These are phyloP conservation scores for Dendroctonus valens DNA, from an alignment of 1,140 invertebrate species.

Conservation along the genomic window DNA sequence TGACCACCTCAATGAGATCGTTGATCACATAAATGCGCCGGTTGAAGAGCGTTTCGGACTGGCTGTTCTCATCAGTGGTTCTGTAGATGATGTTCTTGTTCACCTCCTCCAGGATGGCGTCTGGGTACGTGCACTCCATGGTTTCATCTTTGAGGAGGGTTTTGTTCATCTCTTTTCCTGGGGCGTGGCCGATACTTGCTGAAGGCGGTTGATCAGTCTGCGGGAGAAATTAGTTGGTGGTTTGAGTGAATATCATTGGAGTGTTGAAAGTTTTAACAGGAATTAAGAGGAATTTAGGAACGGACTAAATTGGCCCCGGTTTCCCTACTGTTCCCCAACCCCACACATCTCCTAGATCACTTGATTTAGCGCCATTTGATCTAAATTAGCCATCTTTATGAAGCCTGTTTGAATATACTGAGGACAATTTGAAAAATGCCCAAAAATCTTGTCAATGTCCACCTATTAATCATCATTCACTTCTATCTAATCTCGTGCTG, in stretches of 20 bases:
- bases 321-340: no score
- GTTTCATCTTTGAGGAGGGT: conserved; percentile 38
- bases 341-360: no score
- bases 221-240: conserved; percentile 36
- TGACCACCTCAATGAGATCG: conserved; percentile 72
- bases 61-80: conserved; percentile 44
- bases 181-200: conserved; percentile 26
- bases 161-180: conserved; percentile 40
- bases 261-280: not conserved
- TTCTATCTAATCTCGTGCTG: no score
- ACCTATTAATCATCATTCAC: no score
- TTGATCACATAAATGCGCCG: conserved; percentile 68
- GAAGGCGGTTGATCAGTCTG: conserved; percentile 37
- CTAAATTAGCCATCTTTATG: no score
- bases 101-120: conserved; percentile 41
- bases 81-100: conserved; percentile 43
- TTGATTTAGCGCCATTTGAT: no score
- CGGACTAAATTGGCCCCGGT: no score
- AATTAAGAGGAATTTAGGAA: no score
- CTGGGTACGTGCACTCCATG: conserved; percentile 42
- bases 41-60: conserved; percentile 58
- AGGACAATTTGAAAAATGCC: no score
- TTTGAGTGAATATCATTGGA: not conserved
- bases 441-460: no score
- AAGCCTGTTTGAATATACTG: no score